These are phyloP conservation scores for Phacellophora camtschatica DNA, from an alignment of 30 jellyfish, hydroid and myxozoan genomes.

Conservation along the genomic window DNA sequence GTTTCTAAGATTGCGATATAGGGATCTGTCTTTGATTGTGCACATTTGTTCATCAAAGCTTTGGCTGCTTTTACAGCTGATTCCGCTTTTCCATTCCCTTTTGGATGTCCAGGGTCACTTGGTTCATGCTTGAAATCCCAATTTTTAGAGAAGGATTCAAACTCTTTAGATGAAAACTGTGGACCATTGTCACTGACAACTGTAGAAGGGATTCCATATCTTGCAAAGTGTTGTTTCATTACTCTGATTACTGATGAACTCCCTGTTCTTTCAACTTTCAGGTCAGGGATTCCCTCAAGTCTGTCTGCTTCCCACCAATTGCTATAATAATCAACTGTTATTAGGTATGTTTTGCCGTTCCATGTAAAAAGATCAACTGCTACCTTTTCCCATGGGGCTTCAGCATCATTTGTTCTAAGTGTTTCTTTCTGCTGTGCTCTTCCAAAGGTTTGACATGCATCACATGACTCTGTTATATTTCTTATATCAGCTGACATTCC, in stretches of 20 bases:
- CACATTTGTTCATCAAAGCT: slow-evolving; percentile 7
- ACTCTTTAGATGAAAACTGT: slow-evolving; percentile 2
- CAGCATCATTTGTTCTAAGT: neutral
- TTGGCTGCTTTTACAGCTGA: slow-evolving; percentile 45
- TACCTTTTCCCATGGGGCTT: slow-evolving; percentile 35
- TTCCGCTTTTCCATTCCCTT: slow-evolving; percentile 33
- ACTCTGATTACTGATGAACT: neutral
- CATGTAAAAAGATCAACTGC: slow-evolving; percentile 5
- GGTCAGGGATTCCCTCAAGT: slow-evolving; percentile 1
- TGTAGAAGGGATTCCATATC: slow-evolving; percentile 19
- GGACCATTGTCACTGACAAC: slow-evolving; percentile 31
- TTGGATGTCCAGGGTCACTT: slow-evolving; percentile 5
- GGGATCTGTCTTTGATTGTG: slow-evolving; percentile 4
- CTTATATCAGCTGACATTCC: slow-evolving; percentile 20
- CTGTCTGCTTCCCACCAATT: slow-evolving; percentile 39
- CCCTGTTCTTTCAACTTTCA: slow-evolving; percentile 1
- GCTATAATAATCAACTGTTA: slow-evolving; percentile 25
- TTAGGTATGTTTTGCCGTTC: neutral
- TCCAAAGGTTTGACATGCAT: slow-evolving; percentile 20
- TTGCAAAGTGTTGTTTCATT: neutral
- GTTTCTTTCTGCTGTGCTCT: slow-evolving; percentile 28
- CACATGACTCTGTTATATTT: slow-evolving; percentile 9
- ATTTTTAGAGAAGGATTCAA: slow-evolving; percentile 8
- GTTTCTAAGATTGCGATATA: neutral
- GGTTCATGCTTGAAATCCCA: slow-evolving; percentile 26